Conservation (phyloP, 37 sponge, comb jelly and placozoan species). For the Chondrosia reniformis region DNA sequence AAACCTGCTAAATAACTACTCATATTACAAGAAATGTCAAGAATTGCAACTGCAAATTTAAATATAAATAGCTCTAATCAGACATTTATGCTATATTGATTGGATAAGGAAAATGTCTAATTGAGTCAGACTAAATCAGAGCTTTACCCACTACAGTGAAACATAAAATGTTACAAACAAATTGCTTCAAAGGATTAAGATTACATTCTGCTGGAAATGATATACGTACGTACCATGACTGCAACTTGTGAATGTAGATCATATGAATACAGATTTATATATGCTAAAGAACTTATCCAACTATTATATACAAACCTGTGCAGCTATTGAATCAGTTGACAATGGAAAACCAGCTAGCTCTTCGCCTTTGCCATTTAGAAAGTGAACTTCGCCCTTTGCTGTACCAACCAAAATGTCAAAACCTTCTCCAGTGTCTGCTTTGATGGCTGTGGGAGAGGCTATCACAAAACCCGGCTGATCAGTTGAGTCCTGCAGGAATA, state of each 20-base stretch:
- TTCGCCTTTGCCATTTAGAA: conserved; percentile 21
- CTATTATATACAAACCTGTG: conserved; percentile 24
- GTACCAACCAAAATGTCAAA: conserved; percentile 40
- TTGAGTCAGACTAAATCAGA: too few relatives aligned
- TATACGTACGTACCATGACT: background rate
- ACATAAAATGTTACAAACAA: too few relatives aligned
- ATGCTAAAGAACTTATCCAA: background rate
- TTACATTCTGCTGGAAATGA: too few relatives aligned
- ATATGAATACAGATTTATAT: background rate
- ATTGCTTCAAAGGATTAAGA: too few relatives aligned
- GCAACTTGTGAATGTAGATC: background rate
- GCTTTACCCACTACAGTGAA: too few relatives aligned
- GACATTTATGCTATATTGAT: too few relatives aligned
- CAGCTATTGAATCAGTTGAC: conserved; percentile 43
- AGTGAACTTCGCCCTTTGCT: conserved; percentile 49
- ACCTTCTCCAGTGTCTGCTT: background rate
- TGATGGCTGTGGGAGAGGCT: conserved; percentile 60
- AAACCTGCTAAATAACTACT: too few relatives aligned
- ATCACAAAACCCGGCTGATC: conserved; percentile 59
- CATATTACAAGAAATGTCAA: too few relatives aligned
- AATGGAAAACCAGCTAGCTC: conserved; percentile 43
- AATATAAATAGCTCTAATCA: too few relatives aligned
- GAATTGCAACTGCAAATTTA: too few relatives aligned
- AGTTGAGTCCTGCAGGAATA: background rate
- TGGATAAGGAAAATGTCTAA: too few relatives aligned